These are phyloP conservation scores for Acheta domesticus DNA, from an alignment of 2,888 invertebrate genomes.

Conservation along the genomic window DNA sequence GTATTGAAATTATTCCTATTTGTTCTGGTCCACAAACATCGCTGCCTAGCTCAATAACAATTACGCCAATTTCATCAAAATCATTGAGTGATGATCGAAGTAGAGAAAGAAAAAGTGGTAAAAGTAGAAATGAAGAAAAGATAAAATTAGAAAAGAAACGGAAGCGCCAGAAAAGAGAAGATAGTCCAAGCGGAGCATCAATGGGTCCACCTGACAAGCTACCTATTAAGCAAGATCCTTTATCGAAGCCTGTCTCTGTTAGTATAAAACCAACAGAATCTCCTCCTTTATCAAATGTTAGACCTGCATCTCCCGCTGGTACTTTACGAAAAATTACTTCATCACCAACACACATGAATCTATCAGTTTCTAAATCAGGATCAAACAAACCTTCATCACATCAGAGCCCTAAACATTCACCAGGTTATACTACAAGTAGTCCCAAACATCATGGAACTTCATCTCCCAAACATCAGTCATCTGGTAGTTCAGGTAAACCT, in stretches of 20 bases:
- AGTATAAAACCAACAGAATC: slow-evolving; percentile 69
- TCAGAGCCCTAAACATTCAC: slow-evolving; percentile 70
- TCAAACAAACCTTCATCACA: slow-evolving; percentile 32
- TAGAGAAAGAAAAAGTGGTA: slow-evolving; percentile 44
- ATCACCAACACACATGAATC: slow-evolving; percentile 60
- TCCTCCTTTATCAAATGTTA: slow-evolving; percentile 46
- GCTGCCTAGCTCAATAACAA: slow-evolving; percentile 78
- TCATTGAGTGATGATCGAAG: slow-evolving; percentile 48
- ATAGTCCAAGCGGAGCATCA: slow-evolving; percentile 54
- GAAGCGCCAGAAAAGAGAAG: slow-evolving; percentile 71
- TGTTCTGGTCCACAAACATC: slow-evolving; percentile 61
- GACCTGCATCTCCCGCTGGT: slow-evolving; percentile 62
- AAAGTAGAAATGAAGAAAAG: slow-evolving; percentile 52
- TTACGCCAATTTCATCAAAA: slow-evolving; percentile 67
- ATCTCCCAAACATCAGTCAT: slow-evolving; percentile 72
- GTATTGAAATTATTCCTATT: slow-evolving; percentile 83
- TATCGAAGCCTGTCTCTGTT: slow-evolving; percentile 68
- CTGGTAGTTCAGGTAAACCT: slow-evolving; percentile 75
- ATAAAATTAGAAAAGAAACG: slow-evolving; percentile 59
- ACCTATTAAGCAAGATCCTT: slow-evolving; percentile 67
- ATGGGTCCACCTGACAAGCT: slow-evolving; percentile 83
- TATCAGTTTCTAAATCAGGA: slow-evolving; percentile 28
- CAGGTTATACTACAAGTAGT: slow-evolving; percentile 56
- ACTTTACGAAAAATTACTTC: slow-evolving; percentile 67
- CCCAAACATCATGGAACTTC: slow-evolving; percentile 76